phyloP scores from a whole-genome alignment of 1,140 invertebrate species.

The Drosophila sp. region DNA sequence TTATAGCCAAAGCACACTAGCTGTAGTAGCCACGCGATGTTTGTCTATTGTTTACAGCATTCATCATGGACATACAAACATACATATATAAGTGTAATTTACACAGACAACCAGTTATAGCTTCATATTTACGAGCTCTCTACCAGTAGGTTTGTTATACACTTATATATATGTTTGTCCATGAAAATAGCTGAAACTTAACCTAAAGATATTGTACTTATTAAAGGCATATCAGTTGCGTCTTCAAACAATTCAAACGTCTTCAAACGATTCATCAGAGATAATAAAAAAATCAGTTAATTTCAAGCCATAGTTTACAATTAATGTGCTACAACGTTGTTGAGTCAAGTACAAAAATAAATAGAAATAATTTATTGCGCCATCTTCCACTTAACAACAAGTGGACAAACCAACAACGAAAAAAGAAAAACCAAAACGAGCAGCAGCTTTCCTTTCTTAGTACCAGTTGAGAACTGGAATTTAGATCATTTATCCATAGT shows the following conservation, averaged over 20 bases:
- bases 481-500: slow-evolving; percentile 19
- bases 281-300: background rate
- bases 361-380: slow-evolving; percentile 6
- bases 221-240: slow-evolving; percentile 1
- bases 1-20: slow-evolving; percentile 39
- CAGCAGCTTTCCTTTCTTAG: slow-evolving; percentile 19
- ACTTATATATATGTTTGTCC: slow-evolving; percentile 18
- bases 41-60: slow-evolving; percentile 50
- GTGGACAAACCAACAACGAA: background rate
- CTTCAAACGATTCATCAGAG: background rate
- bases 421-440: background rate
- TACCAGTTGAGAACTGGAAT: slow-evolving; percentile 17
- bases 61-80: slow-evolving; percentile 28
- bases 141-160: background rate
- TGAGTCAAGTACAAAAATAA: too few species aligned
- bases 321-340: background rate
- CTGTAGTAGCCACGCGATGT: slow-evolving; percentile 43
- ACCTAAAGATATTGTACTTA: slow-evolving; percentile 27
- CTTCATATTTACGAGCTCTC: slow-evolving; percentile 39
- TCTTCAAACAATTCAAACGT: slow-evolving; percentile 1
- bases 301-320: background rate
- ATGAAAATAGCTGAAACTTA: slow-evolving; percentile 46
- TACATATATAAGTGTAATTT: slow-evolving; percentile 35
- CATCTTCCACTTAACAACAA: background rate
- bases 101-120: slow-evolving; percentile 48